A percentile compares a stretch with the other conserved stretches of the same genome.
Conservation (phyloP, 2,888 invertebrate species). For the Brenthis daphne region DNA sequence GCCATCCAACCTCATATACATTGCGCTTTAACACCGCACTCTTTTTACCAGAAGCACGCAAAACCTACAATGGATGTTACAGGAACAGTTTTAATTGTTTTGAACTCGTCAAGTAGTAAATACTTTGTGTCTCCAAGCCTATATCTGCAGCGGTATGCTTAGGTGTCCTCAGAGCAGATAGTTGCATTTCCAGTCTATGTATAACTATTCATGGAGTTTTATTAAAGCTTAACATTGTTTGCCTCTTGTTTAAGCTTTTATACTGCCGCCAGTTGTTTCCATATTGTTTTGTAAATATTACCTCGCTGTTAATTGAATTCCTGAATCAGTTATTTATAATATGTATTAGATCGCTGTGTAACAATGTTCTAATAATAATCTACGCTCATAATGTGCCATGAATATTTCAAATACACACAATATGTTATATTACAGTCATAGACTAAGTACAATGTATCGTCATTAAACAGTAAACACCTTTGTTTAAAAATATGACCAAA, state of each 20-base stretch:
- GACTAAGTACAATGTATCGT: not conserved
- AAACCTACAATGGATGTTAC: slow-evolving; percentile 50
- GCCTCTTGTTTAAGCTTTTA: slow-evolving; percentile 51
- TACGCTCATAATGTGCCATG: slow-evolving; percentile 37
- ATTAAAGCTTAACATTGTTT: slow-evolving; percentile 70
- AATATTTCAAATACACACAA: slow-evolving; percentile 36
- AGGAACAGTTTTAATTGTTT: slow-evolving; percentile 49
- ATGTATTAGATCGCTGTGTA: slow-evolving; percentile 37
- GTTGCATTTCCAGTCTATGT: slow-evolving; percentile 75
- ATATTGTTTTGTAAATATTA: slow-evolving; percentile 49
- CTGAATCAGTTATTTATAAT: slow-evolving; percentile 42
- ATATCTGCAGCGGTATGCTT: slow-evolving; percentile 73
- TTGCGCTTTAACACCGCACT: slow-evolving; percentile 41
- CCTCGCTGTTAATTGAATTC: slow-evolving; percentile 44
- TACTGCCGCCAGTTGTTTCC: slow-evolving; percentile 47
- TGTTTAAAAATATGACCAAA: no score
- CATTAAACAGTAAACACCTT: not conserved
- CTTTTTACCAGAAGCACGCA: not conserved
- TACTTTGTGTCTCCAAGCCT: slow-evolving; percentile 76
- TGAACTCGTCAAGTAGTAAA: slow-evolving; percentile 57
- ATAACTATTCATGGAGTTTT: slow-evolving; percentile 70
- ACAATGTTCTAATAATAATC: slow-evolving; percentile 40
- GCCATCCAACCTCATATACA: slow-evolving; percentile 45
- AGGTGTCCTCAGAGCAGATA: slow-evolving; percentile 73
- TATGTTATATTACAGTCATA: not conserved